Conservation (phyloP, 2,888 invertebrate species). For the Luffia ferchaultella region DNA sequence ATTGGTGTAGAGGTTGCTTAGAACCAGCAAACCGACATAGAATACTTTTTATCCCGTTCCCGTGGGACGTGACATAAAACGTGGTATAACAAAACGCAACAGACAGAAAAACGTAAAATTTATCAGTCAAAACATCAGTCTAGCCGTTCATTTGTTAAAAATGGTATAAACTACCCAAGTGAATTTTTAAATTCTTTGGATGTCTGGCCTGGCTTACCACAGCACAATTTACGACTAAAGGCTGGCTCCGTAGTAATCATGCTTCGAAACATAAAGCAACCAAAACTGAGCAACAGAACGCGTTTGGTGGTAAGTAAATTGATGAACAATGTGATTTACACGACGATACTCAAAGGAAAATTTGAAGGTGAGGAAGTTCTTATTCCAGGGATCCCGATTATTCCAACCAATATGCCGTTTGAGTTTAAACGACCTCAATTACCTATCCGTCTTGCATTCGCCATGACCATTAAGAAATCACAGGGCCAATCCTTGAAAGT, state of each 20-base stretch:
- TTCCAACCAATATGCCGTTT: conserved; percentile 9
- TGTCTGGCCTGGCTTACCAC: conserved; percentile 18
- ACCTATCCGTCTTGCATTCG: conserved; percentile 16
- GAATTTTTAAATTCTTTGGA: conserved; percentile 21
- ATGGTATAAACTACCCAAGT: conserved; percentile 16
- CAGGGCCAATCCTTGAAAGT: conserved; percentile 11
- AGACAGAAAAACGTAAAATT: no score
- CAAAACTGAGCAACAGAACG: conserved; percentile 13
- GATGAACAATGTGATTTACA: conserved; percentile 15
- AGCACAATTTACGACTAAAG: conserved; percentile 22
- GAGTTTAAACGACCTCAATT: background rate
- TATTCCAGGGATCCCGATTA: conserved; percentile 16
- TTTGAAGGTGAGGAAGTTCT: conserved; percentile 13
- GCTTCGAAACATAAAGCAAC: conserved; percentile 20
- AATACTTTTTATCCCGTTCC: no score
- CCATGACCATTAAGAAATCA: conserved; percentile 18
- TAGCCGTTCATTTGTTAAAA: no score
- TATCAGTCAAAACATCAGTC: no score
- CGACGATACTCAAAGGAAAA: conserved; percentile 13
- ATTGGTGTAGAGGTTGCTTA: no score
- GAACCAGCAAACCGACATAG: no score
- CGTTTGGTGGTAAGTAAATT: conserved; percentile 16
- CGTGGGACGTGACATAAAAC: no score
- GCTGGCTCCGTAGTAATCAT: conserved; percentile 23
- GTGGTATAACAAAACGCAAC: no score